Evolutionary conservation across 2,113 vertebrate genomes (phyloP).

Genomic region (Phaethon lepturus): DNA sequence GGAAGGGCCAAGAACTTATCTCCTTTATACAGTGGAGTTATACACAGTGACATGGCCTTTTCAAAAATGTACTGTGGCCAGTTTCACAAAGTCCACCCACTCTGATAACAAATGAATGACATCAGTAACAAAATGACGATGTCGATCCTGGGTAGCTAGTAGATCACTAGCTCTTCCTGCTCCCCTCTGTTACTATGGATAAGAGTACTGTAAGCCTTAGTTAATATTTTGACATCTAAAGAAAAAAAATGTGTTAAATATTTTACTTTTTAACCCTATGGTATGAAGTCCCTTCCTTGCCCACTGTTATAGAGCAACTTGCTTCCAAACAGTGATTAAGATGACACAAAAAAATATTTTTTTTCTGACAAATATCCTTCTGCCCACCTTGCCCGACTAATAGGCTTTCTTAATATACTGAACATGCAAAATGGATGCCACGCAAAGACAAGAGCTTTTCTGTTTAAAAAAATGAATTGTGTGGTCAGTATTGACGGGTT

Average conservation of each 20-base stretch:
- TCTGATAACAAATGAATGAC: background rate
- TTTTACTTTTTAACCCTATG: background rate
- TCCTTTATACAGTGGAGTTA: background rate
- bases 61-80: background rate
- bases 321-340: background rate
- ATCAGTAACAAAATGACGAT: background rate
- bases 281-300: background rate
- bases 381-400: background rate
- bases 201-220: background rate
- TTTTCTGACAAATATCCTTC: background rate
- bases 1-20: background rate
- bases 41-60: background rate
- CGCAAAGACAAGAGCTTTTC: background rate
- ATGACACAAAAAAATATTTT: background rate
- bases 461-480: background rate
- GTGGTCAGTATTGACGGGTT: background rate
- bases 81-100: constrained; percentile 13
- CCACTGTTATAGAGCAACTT: background rate
- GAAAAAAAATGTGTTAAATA: background rate
- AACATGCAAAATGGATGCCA: background rate
- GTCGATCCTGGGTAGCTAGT: background rate
- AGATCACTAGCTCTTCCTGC: background rate
- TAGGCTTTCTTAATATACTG: background rate
- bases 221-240: background rate
- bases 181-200: background rate